phyloP scores from a whole-genome alignment of 2,113 vertebrate genomes.

The Anhinga anhinga region DNA sequence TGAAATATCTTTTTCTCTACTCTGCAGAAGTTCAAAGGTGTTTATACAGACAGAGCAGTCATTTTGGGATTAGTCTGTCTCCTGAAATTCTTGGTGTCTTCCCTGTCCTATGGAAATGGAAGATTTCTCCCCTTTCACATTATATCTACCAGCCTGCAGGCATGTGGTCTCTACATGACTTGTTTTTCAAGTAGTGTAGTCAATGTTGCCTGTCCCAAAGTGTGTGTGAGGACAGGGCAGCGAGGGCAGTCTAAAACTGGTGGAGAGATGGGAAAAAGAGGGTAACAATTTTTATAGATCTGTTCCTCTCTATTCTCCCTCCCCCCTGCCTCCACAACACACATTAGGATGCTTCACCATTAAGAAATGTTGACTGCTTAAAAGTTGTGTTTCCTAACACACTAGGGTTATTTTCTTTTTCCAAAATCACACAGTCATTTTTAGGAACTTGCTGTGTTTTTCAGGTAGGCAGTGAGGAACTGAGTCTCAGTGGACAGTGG shows the following conservation, averaged over 20 bases:
- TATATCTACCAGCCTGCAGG: not conserved
- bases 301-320: not conserved
- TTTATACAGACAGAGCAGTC: not conserved
- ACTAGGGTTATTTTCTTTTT: not conserved
- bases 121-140: not conserved
- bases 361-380: not conserved
- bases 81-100: not conserved
- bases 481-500: not conserved
- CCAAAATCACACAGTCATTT: not conserved
- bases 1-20: not conserved
- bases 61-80: not conserved
- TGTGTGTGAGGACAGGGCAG: not conserved
- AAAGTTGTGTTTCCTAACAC: not conserved
- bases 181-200: not conserved
- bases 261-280: not conserved
- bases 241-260: not conserved
- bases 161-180: not conserved
- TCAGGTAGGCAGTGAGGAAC: not conserved
- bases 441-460: not conserved
- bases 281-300: not conserved
- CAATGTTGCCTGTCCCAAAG: not conserved
- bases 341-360: not conserved
- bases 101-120: not conserved
- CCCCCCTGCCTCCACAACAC: too few relatives aligned
- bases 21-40: not conserved